These are phyloP conservation scores for Panulirus ornatus DNA, from an alignment of 1,140 invertebrate genomes.

Conservation along the genomic window DNA sequence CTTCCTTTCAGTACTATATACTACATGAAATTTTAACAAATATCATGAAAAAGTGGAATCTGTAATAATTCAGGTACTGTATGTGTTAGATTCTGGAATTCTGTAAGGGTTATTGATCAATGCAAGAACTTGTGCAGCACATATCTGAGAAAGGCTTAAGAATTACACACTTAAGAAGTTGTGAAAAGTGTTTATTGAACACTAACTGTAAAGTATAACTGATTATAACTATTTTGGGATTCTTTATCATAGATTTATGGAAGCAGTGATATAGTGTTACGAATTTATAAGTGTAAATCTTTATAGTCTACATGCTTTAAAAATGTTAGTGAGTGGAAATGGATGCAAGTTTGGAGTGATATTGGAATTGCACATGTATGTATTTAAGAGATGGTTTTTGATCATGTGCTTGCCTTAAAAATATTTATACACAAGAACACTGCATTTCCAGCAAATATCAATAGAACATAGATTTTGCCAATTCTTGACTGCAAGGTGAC, in stretches of 20 bases:
- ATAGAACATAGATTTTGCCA: neutral
- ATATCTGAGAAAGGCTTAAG: neutral
- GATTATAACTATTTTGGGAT: neutral
- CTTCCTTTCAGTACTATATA: too few species aligned
- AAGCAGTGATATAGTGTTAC: neutral
- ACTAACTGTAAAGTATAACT: neutral
- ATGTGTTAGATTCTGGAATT: neutral
- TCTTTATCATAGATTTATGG: neutral
- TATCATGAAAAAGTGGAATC: neutral
- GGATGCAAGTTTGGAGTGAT: neutral
- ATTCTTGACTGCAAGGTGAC: too few species aligned
- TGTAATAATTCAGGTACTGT: slow-evolving; percentile 14
- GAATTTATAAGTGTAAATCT: neutral
- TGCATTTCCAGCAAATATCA: neutral
- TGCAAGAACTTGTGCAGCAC: slow-evolving; percentile 1
- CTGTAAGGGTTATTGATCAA: neutral
- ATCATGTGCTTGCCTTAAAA: slow-evolving; percentile 13
- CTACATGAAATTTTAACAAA: neutral
- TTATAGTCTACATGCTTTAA: neutral
- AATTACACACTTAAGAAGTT: neutral
- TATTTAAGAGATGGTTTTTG: neutral
- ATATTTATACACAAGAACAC: slow-evolving; percentile 1
- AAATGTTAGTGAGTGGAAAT: neutral
- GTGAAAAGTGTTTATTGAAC: neutral
- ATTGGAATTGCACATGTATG: neutral